Evolutionary conservation across 1,140 invertebrate species (phyloP).

Genomic region (Pogonomyrmex californicus): DNA sequence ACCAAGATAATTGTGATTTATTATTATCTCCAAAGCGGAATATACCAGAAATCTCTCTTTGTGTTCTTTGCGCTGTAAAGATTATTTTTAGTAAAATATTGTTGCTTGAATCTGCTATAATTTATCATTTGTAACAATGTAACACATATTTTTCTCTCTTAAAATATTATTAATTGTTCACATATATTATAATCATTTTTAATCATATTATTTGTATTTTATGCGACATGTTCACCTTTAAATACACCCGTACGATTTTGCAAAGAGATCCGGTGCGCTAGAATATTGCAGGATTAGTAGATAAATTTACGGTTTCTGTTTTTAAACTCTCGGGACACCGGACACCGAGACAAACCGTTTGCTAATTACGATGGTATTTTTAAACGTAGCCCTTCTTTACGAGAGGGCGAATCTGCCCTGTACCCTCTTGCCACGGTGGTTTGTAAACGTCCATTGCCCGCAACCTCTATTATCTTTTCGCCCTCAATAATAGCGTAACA

Average conservation of each 20-base stretch:
- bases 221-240: not conserved
- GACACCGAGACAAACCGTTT: slow-evolving; percentile 55
- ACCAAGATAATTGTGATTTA: not conserved
- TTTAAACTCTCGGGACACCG: slow-evolving; percentile 34
- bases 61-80: not conserved
- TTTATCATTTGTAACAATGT: not conserved
- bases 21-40: not conserved
- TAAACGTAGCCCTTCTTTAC: slow-evolving; percentile 37
- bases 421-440: slow-evolving; percentile 6
- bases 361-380: slow-evolving; percentile 72
- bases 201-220: not conserved
- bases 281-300: slow-evolving; percentile 65
- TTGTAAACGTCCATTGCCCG: slow-evolving; percentile 22
- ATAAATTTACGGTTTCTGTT: slow-evolving; percentile 66
- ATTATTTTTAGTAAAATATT: not conserved
- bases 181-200: slow-evolving; percentile 5
- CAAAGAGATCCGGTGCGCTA: not conserved
- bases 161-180: not conserved
- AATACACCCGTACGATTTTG: not conserved
- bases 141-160: not conserved
- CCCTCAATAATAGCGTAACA: slow-evolving; percentile 33
- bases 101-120: not conserved
- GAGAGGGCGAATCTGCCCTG: slow-evolving; percentile 2
- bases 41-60: not conserved
- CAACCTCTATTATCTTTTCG: slow-evolving; percentile 22